Evolutionary conservation across 1,140 invertebrate species (phyloP).

Genomic region (Hesperophylax magnus): DNA sequence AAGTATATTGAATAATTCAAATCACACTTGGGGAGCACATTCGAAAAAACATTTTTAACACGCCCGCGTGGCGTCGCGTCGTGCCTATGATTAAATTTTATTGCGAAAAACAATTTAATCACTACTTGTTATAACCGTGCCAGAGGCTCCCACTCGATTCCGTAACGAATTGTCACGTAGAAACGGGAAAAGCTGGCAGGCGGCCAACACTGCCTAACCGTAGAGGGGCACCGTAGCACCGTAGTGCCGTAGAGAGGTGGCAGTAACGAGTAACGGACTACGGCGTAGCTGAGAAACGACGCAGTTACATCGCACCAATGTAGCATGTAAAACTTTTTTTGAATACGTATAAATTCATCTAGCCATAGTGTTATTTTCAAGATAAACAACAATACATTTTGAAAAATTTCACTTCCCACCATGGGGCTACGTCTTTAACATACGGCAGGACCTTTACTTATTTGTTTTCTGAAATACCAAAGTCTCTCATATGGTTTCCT

Average conservation of each 20-base stretch:
- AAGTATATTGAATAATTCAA: not conserved
- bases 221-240: not conserved
- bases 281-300: not conserved
- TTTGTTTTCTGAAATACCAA: too few relatives aligned
- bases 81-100: conserved; percentile 49
- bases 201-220: conserved; percentile 16
- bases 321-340: too few relatives aligned
- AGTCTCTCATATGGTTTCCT: too few relatives aligned
- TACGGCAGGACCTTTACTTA: too few relatives aligned
- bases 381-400: too few relatives aligned
- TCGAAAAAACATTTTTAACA: conserved; percentile 1
- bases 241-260: not conserved
- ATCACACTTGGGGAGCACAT: not conserved
- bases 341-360: too few relatives aligned
- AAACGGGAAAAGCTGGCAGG: conserved; percentile 31
- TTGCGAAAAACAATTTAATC: conserved; percentile 53
- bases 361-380: too few relatives aligned
- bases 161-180: conserved; percentile 49
- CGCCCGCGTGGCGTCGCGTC: not conserved
- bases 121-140: conserved; percentile 45
- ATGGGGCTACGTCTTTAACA: too few relatives aligned
- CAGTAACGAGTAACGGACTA: not conserved
- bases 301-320: not conserved
- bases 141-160: conserved; percentile 42
- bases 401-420: too few relatives aligned